Evolutionary conservation across 2,113 vertebrate genomes (phyloP), one percentile per base, ranked within the genome.

Genomic region (Litocranius walleri): DNA sequence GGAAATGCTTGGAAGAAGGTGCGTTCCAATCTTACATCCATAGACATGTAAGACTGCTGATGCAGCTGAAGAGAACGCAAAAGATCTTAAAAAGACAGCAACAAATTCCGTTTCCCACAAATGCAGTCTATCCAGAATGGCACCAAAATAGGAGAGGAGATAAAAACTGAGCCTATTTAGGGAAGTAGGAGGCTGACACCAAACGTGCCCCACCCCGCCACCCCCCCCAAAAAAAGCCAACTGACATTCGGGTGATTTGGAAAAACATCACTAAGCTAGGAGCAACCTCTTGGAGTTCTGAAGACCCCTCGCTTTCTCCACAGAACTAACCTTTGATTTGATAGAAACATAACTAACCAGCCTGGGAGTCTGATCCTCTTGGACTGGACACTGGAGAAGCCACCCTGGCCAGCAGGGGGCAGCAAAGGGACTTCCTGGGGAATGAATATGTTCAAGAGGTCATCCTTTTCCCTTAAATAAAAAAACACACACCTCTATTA

Each of bases 381-480:
- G n/a, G 62, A 67, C 30, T 43, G 74, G 50, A 50, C 87, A 59
- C 40, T n/a, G 91, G 30, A 61, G 48, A 86, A 62, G 88, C 74
- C 52, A 13, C 88, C 87, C 90, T 14, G 90, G 67, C 96, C 96
- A 89, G 94, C 95, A 98, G 97, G 88, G 88, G 91, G 10, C 85
- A 94, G 85, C 74, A 64, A 54, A 83, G 61, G 67, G 88, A 40
- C 48, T 84, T 91, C 40, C 59, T 40, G 36, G 50, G 83, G 91
- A 90, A 86, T 45, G 71, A 57, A 5, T 52, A 83, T 4, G 4
- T 90, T 54, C 36, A 61, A 81, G 1, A 43, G 33, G 67, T 88
- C 57, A 29, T 81, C 40, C 21, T 71, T 77, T 36, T 11, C n/a
- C 64, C 36, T 64, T 92, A 80, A 57, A n/a, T 9, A 94, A 89